phyloP scores from a whole-genome alignment of 2,797 vertebrate species.

The Bovichtus variegatus region DNA sequence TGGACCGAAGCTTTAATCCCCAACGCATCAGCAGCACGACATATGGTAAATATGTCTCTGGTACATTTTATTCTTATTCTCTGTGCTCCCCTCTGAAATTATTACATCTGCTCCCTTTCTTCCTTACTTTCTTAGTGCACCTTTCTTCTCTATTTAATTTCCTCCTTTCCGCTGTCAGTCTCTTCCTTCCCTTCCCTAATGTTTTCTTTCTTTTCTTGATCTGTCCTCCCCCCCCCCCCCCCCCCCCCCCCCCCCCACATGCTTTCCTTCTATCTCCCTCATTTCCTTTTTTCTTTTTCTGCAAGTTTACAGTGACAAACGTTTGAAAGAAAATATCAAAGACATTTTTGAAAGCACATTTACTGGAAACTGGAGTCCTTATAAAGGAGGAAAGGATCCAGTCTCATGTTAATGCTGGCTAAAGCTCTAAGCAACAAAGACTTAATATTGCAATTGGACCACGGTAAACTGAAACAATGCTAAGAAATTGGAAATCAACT shows the following conservation, averaged over 20 bases:
- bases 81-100: not conserved
- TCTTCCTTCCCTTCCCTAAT: not conserved
- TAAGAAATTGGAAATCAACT: no score
- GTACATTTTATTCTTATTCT: slow-evolving; percentile 1
- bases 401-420: no score
- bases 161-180: not conserved
- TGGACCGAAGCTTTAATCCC: slow-evolving; percentile 58
- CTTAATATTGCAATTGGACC: no score
- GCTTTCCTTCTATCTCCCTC: not conserved
- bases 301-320: no score
- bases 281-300: not conserved
- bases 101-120: not conserved
- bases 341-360: no score
- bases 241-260: not conserved
- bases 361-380: no score
- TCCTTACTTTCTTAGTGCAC: not conserved
- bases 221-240: not conserved
- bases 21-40: slow-evolving; percentile 14
- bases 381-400: no score
- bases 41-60: slow-evolving; percentile 37
- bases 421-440: no score
- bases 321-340: no score
- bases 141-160: not conserved
- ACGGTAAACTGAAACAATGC: no score
- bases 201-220: not conserved